Percentiles rank a stretch among this genome's conserved stretches.
These are phyloP conservation scores for Cephalotes varians DNA, from an alignment of 2,888 invertebrate species.

Conservation along the genomic window DNA sequence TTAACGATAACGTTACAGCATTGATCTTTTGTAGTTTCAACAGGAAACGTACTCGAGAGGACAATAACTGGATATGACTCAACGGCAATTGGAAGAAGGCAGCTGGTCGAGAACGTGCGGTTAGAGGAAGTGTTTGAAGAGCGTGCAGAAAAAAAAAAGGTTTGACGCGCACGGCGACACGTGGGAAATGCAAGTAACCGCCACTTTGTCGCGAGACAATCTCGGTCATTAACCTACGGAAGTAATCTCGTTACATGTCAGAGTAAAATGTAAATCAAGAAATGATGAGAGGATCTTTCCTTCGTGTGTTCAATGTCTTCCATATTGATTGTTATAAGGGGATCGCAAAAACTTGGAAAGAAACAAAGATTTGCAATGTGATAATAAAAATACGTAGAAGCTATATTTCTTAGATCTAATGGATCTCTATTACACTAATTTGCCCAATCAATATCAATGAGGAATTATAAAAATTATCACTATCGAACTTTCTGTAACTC, in stretches of 20 bases:
- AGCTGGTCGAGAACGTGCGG: slow-evolving; percentile 63
- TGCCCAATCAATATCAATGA: neutral
- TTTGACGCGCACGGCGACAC: slow-evolving; percentile 55
- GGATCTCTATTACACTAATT: neutral
- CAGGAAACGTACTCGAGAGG: slow-evolving; percentile 39
- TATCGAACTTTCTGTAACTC: neutral
- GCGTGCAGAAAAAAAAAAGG: slow-evolving; percentile 61
- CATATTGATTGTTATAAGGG: neutral
- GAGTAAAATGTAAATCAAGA: slow-evolving; percentile 22
- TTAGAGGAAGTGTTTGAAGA: slow-evolving; percentile 58
- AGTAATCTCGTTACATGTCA: slow-evolving; percentile 19
- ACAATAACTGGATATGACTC: slow-evolving; percentile 58
- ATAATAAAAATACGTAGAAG: neutral
- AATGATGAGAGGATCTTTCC: neutral
- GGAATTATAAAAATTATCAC: slow-evolving; percentile 8
- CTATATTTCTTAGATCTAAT: neutral
- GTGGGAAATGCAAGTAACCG: slow-evolving; percentile 66
- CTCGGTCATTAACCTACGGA: slow-evolving; percentile 60
- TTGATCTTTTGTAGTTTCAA: slow-evolving; percentile 40
- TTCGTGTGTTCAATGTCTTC: neutral
- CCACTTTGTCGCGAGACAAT: slow-evolving; percentile 62
- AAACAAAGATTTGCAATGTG: neutral
- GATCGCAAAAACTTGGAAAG: neutral
- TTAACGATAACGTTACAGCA: slow-evolving; percentile 33
- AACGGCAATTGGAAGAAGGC: slow-evolving; percentile 56